These are phyloP conservation scores for Stictocephala bisonia DNA, from an alignment of 2,888 invertebrate genomes.

Conservation along the genomic window DNA sequence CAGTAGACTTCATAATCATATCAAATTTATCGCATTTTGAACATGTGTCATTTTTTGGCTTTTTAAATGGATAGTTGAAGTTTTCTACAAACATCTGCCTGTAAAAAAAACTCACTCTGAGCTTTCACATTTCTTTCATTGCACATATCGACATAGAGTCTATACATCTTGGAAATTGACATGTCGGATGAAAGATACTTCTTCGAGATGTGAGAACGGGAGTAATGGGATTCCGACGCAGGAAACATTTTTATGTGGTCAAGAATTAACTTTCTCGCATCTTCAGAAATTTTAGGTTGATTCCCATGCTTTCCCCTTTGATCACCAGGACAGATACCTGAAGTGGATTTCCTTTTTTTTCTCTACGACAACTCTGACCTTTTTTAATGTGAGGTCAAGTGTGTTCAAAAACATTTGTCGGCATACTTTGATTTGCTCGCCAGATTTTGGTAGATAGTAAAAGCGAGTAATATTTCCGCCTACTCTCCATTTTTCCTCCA, in stretches of 20 bases:
- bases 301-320: slow-evolving; percentile 44
- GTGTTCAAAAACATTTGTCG: slow-evolving; percentile 41
- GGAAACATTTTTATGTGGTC: slow-evolving; percentile 40
- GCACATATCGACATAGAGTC: slow-evolving; percentile 43
- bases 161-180: slow-evolving; percentile 46
- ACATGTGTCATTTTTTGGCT: slow-evolving; percentile 43
- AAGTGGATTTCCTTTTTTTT: slow-evolving; percentile 43
- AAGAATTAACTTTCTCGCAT: slow-evolving; percentile 40
- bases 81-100: slow-evolving; percentile 44
- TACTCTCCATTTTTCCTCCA: slow-evolving; percentile 32
- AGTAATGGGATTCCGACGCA: slow-evolving; percentile 37
- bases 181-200: slow-evolving; percentile 37
- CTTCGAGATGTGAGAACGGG: slow-evolving; percentile 36
- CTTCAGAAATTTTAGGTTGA: slow-evolving; percentile 27
- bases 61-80: slow-evolving; percentile 37
- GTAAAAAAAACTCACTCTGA: slow-evolving; percentile 38
- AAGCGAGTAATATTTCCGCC: slow-evolving; percentile 41
- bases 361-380: slow-evolving; percentile 39
- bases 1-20: slow-evolving; percentile 42
- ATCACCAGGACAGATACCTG: slow-evolving; percentile 37
- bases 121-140: slow-evolving; percentile 25
- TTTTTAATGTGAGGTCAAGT: slow-evolving; percentile 41
- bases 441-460: slow-evolving; percentile 33
- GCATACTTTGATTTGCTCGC: slow-evolving; percentile 40
- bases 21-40: slow-evolving; percentile 35